These are phyloP conservation scores for Bugula neritina DNA, from an alignment of 2,888 invertebrate species.

Conservation along the genomic window DNA sequence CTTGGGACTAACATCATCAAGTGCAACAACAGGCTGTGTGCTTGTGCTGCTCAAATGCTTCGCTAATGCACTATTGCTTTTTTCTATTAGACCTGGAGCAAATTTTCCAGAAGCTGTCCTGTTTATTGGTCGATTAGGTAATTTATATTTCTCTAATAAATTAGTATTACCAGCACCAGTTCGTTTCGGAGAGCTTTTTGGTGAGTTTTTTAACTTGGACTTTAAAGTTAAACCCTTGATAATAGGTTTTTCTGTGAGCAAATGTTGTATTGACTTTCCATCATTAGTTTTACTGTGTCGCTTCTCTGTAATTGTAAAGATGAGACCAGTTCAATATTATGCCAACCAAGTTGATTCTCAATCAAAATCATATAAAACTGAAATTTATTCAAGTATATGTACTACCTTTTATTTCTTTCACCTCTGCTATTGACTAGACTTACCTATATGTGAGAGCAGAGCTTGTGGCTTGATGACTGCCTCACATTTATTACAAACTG, in stretches of 20 bases:
- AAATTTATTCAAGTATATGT: too few species aligned
- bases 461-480: conserved; percentile 27
- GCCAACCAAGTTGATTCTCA: too few species aligned
- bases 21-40: conserved; percentile 7
- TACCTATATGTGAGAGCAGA: conserved; percentile 23
- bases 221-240: conserved; percentile 7
- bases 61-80: conserved; percentile 14
- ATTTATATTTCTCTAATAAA: conserved; percentile 24
- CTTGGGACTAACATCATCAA: conserved; percentile 1
- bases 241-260: conserved; percentile 19
- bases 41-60: conserved; percentile 3
- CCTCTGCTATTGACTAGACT: background rate
- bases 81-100: conserved; percentile 14
- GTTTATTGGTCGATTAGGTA: conserved; percentile 19
- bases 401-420: too few species aligned
- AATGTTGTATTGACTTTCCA: background rate
- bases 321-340: too few species aligned
- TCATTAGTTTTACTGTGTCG: background rate
- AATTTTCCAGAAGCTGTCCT: conserved; percentile 1
- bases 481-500: conserved; percentile 20
- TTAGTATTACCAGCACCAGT: background rate
- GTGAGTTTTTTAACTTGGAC: conserved; percentile 14
- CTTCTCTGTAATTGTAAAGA: background rate
- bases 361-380: too few species aligned
- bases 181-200: conserved; percentile 13